phyloP scores from a whole-genome alignment of 2,888 invertebrate species.

The Quadroppia sp. region DNA sequence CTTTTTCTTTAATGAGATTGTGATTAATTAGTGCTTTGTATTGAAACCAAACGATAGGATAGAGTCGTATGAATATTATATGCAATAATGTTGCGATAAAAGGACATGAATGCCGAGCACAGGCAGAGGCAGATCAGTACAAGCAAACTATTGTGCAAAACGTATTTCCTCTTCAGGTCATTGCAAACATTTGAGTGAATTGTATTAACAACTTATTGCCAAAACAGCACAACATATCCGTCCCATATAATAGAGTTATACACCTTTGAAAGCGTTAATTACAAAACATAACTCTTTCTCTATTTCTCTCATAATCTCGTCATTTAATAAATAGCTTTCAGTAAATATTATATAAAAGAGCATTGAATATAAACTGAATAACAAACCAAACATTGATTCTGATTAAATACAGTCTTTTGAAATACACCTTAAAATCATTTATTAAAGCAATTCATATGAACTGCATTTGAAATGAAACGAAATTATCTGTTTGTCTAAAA shows the following conservation, averaged over 20 bases:
- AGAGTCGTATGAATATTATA: neutral
- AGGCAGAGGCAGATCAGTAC: neutral
- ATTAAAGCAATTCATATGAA: too few species aligned
- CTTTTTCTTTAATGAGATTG: constrained; percentile 43
- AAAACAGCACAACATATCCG: constrained; percentile 25
- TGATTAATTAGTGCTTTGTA: constrained; percentile 43
- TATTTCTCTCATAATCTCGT: neutral
- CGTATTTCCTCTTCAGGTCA: constrained; percentile 35
- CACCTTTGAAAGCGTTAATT: constrained; percentile 34
- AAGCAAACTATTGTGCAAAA: neutral
- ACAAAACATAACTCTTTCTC: constrained; percentile 27
- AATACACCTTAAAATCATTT: constrained; percentile 14
- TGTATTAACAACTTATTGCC: constrained; percentile 36
- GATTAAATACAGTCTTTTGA: neutral
- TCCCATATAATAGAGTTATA: constrained; percentile 32
- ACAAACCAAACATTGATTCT: constrained; percentile 16
- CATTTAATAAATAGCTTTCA: constrained; percentile 28
- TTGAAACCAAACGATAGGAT: constrained; percentile 10
- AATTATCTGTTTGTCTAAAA: constrained; percentile 15
- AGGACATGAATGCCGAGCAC: neutral
- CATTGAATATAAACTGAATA: neutral
- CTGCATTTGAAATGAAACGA: neutral
- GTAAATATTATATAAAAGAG: constrained; percentile 13
- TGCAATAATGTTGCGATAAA: neutral
- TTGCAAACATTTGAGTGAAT: neutral